phyloP scores from a whole-genome alignment of 2,797 vertebrate species.

The Neomorphus geoffroyi region DNA sequence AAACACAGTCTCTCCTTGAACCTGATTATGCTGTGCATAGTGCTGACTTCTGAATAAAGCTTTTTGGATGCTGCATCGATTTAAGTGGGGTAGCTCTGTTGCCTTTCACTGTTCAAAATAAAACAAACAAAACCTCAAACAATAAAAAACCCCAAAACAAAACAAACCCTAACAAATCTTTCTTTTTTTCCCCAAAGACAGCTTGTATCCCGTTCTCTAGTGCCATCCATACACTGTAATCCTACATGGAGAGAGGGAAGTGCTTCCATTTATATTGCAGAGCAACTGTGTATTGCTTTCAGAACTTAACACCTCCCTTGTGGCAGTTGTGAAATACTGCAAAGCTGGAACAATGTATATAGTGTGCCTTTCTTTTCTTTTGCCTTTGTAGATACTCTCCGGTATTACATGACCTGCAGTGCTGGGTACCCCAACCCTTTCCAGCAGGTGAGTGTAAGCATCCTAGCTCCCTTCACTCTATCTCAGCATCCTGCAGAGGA shows the following conservation, averaged over 20 bases:
- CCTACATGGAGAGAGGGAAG: background rate
- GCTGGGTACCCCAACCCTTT: constrained; percentile 89
- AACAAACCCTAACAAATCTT: background rate
- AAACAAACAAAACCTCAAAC: too few species aligned
- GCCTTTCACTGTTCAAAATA: background rate
- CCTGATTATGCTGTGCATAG: background rate
- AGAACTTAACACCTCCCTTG: background rate
- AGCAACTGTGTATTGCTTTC: background rate
- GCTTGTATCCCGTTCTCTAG: background rate
- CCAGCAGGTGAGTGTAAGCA: constrained; percentile 83
- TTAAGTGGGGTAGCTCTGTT: background rate
- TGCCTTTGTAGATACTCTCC: constrained; percentile 84
- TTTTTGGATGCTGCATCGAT: background rate
- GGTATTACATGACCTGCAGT: constrained; percentile 90
- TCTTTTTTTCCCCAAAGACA: background rate
- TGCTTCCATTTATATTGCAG: background rate
- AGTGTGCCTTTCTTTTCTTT: background rate
- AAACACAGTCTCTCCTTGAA: background rate
- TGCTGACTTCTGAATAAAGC: background rate
- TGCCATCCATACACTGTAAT: background rate
- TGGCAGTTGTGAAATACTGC: background rate
- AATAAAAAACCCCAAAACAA: too few species aligned
- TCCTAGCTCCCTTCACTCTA: background rate
- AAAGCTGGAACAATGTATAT: background rate
- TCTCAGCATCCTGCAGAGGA: background rate